Evolutionary conservation across 2,888 invertebrate species (phyloP), one percentile per base, ranked within the genome.

Genomic region (Synanthedon tipuliformis): DNA sequence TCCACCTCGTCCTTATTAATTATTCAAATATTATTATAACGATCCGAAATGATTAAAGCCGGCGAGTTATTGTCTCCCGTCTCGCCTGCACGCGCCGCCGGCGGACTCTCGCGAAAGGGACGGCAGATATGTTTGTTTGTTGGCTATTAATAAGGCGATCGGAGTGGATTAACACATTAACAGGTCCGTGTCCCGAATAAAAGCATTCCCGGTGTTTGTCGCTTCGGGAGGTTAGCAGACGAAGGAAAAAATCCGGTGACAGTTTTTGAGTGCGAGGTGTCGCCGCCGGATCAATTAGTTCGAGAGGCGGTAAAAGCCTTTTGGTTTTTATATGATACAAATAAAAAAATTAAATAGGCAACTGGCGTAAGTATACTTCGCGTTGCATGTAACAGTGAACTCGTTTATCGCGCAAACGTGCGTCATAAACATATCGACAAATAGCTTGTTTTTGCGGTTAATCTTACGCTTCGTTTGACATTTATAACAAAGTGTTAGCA

Each of bases 161-260:
- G 40, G 71, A 84, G 79, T 82, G 83, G 81, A 85, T 85, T 85
- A 85, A 85, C 80, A 85, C 84, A 83, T 84, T 83, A 84, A 76
- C 73, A 70, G 78, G 73, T 68, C 73, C 71, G 68, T 59, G 62
- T 75, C 74, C 76, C 62, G 73, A 64, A 74, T 84, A 79, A 85
- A 83, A 84, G 82, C 83, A 78, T 83, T 83, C 81, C 77, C 69
- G 71, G 66, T 63, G 66, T 64, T 65, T 78, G 81, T 77, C 71
- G 65, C 23, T 23, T n/a, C 23, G 23, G 23, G 23, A 23, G 23
- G 23, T 23, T 34, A 34, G 61, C 60, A 58, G 55, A 50, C 34
- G 49, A 10, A 23, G 49, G 60, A 66, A 77, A 75, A 76, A 76
- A 73, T 62, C 62, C 54, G 65, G 69, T 69, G 75, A 72, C 71